phyloP scores from a whole-genome alignment of 2,888 invertebrate genomes.

The Antitype chi region DNA sequence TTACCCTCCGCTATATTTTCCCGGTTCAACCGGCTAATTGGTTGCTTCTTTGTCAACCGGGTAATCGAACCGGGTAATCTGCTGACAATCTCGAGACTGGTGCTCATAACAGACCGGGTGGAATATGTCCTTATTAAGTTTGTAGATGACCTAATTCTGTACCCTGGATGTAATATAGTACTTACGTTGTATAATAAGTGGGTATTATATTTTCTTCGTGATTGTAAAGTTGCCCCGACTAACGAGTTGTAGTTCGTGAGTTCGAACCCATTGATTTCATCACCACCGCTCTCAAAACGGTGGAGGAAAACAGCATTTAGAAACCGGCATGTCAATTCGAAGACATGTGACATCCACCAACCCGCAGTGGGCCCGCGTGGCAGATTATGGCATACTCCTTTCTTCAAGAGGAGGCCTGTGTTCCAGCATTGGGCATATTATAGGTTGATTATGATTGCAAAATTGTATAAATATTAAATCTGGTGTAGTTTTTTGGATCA shows the following conservation, averaged over 20 bases:
- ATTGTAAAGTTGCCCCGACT: too few species aligned
- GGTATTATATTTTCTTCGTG: background rate
- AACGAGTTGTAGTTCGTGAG: too few species aligned
- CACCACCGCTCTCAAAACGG: too few species aligned
- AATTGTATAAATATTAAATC: background rate
- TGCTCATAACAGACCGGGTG: conserved; percentile 32
- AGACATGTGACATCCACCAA: too few species aligned
- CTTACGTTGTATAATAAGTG: background rate
- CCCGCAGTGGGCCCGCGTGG: too few species aligned
- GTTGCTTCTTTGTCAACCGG: conserved; percentile 61
- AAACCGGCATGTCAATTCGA: too few species aligned
- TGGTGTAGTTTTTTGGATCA: background rate
- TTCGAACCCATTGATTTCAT: too few species aligned
- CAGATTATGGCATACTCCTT: too few species aligned
- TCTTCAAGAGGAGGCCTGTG: too few species aligned
- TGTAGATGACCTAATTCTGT: conserved; percentile 24
- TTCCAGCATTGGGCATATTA: too few species aligned
- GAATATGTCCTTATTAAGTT: conserved; percentile 44
- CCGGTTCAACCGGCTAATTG: conserved; percentile 55
- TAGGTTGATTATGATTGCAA: too few species aligned
- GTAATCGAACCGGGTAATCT: conserved; percentile 60
- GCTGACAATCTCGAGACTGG: conserved; percentile 37
- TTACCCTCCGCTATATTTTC: conserved; percentile 51
- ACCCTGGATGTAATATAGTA: background rate
- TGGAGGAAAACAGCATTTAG: too few species aligned